Evolutionary conservation across 2,888 invertebrate species (phyloP).

Genomic region (Caenorhabditis sulstoni): DNA sequence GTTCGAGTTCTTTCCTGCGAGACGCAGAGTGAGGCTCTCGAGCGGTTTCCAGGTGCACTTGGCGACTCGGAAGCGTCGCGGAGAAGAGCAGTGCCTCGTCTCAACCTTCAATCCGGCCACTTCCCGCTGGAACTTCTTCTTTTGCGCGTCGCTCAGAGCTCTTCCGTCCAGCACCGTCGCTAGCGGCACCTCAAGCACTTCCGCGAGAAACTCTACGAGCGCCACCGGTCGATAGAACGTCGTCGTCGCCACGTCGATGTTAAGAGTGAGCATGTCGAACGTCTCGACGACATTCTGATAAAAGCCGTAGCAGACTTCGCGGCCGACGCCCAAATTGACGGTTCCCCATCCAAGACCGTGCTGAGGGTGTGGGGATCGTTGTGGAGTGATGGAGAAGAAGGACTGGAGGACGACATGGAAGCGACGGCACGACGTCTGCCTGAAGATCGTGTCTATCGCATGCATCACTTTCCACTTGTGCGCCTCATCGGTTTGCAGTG

Average conservation of each 20-base stretch:
- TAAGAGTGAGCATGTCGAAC: conserved; percentile 38
- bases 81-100: conserved; percentile 36
- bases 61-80: conserved; percentile 40
- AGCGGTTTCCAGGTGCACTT: conserved; percentile 50
- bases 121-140: conserved; percentile 50
- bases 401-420: conserved; percentile 51
- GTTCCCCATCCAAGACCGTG: conserved; percentile 53
- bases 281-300: conserved; percentile 55
- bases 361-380: background rate
- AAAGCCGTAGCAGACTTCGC: conserved; percentile 61
- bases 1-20: background rate
- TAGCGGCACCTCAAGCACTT: conserved; percentile 48
- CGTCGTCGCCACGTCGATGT: conserved; percentile 56
- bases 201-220: conserved; percentile 53
- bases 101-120: conserved; percentile 49
- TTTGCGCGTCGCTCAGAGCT: conserved; percentile 39
- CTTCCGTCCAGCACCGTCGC: conserved; percentile 41
- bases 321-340: conserved; percentile 51
- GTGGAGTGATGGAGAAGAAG: conserved; percentile 48
- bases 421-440: conserved; percentile 34
- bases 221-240: conserved; percentile 55
- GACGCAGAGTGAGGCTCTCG: conserved; percentile 2
- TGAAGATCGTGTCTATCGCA: conserved; percentile 55
- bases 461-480: conserved; percentile 34
- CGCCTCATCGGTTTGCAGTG: background rate